A percentile compares a stretch with the other conserved stretches of the same genome.
Evolutionary conservation across 2,888 invertebrate species (phyloP).

Genomic region (Hyposoter dolosus): DNA sequence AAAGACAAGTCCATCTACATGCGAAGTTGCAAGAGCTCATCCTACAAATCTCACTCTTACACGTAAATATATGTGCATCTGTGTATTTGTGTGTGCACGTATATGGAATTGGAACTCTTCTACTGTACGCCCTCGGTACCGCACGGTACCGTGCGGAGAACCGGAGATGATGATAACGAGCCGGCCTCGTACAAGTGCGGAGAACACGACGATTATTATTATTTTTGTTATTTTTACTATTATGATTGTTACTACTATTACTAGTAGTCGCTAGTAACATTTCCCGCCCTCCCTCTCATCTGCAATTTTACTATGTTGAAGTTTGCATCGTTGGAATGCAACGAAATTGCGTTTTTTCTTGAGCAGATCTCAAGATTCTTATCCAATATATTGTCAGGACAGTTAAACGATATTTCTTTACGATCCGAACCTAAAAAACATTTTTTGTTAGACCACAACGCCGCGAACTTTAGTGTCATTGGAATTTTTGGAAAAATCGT

Average conservation of each 20-base stretch:
- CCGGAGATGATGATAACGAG: slow-evolving; percentile 68
- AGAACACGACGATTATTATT: slow-evolving; percentile 46
- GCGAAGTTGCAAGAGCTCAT: slow-evolving; percentile 36
- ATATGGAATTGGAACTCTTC: slow-evolving; percentile 34
- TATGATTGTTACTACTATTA: slow-evolving; percentile 18
- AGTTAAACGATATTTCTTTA: no score
- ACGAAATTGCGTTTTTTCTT: not conserved
- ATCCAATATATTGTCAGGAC: no score
- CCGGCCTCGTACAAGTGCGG: slow-evolving; percentile 57
- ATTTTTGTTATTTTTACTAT: not conserved
- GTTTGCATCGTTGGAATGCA: no score
- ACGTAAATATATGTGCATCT: not conserved
- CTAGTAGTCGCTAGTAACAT: not conserved
- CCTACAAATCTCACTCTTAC: slow-evolving; percentile 4
- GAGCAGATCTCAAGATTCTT: not conserved
- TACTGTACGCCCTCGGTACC: slow-evolving; percentile 67
- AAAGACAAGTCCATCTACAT: slow-evolving; percentile 43
- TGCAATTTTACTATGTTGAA: no score
- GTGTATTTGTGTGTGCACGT: slow-evolving; percentile 14
- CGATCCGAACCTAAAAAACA: no score
- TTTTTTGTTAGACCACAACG: no score
- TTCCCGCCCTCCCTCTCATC: not conserved
- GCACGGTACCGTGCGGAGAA: slow-evolving; percentile 60
- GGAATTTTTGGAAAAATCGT: no score
- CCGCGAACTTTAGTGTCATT: no score